Percentiles rank a stretch among this genome's conserved stretches.
These are phyloP conservation scores for Mimas tiliae DNA, from an alignment of 2,888 invertebrate species.

Conservation along the genomic window DNA sequence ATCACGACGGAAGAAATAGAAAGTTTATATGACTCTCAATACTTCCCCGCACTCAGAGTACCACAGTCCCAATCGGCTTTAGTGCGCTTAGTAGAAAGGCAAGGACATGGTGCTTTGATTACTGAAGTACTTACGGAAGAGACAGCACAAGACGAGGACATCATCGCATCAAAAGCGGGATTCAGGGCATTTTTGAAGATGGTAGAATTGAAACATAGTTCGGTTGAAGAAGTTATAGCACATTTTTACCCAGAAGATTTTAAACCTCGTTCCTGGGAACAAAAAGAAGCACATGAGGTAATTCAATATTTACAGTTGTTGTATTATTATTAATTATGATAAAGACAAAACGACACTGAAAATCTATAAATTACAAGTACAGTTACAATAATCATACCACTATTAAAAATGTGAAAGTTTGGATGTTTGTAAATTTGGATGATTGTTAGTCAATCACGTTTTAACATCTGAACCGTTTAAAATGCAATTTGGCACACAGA, in stretches of 20 bases:
- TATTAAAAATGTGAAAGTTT: too few relatives aligned
- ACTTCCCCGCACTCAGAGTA: conserved; percentile 91
- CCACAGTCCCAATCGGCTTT: conserved; percentile 94
- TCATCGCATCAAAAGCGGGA: conserved; percentile 91
- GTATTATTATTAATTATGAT: too few relatives aligned
- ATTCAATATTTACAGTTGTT: not conserved
- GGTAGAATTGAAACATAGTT: conserved; percentile 91
- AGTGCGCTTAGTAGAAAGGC: conserved; percentile 92
- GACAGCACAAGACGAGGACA: conserved; percentile 90
- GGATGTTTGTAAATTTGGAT: too few relatives aligned
- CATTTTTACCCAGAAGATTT: conserved; percentile 94
- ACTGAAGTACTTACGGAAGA: conserved; percentile 93
- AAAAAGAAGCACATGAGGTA: conserved; percentile 88
- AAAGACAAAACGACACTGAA: too few relatives aligned
- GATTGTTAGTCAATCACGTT: too few relatives aligned
- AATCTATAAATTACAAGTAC: too few relatives aligned
- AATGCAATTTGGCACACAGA: too few relatives aligned
- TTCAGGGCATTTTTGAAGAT: conserved; percentile 94
- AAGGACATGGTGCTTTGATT: conserved; percentile 92
- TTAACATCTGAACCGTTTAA: too few relatives aligned
- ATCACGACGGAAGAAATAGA: conserved; percentile 91
- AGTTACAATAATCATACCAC: too few relatives aligned
- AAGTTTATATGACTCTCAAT: conserved; percentile 90
- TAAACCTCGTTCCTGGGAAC: conserved; percentile 92
- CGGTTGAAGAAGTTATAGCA: conserved; percentile 93